Base-by-base conservation (phyloP, 2,113 vertebrate genomes). In the Pao palembangensis region DNA sequence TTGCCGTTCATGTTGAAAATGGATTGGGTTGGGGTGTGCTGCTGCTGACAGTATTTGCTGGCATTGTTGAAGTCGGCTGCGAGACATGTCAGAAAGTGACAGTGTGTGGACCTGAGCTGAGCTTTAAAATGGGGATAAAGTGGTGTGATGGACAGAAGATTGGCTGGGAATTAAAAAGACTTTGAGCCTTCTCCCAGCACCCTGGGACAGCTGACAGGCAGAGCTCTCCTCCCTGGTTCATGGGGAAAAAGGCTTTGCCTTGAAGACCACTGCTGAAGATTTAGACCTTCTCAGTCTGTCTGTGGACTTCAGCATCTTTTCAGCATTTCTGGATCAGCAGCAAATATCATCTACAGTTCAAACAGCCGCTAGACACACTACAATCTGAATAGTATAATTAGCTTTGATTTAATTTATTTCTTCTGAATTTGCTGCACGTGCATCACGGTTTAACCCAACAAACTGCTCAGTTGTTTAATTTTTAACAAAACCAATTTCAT, bases 131-230 rank as follows among this genome's bases (percentile, higher is more conserved):
- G 81, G 78, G 87, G 85, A 89, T 87, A 82, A 88, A 83, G 75
- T 70, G 61, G 31, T 64, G 67, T 90, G 89, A 91, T 88, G 82
- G 88, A 90, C 89, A 90, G 84, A 87, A 87, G 87, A 88, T 89
- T 88, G 86, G 84, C 81, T 83, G 76, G 76, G 86, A 91, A 91
- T 90, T 87, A 89, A 88, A 88, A 84, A 83, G 83, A 83, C 83
- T 58, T 62, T 52, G 78, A 86, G 77, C 67, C 78, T 70, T 78
- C 79, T 82, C 73, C 65, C 57, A 85, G 79, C 78, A 78, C 66
- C 73, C 55, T 52, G 74, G 79, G 80, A 84, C 85, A 82, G 75
- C 75, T 89, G 85, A 88, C 87, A 85, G 79, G 67, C 80, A 83
- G 10, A 67, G 61, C 66, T 62, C 67, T 65, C 61, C 66, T 58